These are phyloP conservation scores for Mastigias papua DNA, from an alignment of 30 jellyfish, hydroid and myxozoan genomes.

Conservation along the genomic window DNA sequence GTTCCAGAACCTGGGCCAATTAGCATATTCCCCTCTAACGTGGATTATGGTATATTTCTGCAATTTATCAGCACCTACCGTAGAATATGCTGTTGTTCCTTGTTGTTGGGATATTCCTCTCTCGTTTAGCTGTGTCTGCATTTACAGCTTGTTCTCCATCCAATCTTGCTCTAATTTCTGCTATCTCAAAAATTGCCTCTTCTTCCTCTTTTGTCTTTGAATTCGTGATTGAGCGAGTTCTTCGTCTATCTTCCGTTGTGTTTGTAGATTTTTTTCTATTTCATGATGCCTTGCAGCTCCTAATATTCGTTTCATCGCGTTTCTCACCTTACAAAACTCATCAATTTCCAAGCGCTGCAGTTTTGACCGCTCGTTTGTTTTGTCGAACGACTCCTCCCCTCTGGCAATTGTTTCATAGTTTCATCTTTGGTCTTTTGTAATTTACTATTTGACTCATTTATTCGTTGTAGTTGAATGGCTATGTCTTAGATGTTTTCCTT, in stretches of 20 bases:
- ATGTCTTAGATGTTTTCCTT: too few relatives aligned
- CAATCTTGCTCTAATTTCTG: slow-evolving; percentile 25
- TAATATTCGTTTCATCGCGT: background rate
- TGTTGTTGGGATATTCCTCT: slow-evolving; percentile 24
- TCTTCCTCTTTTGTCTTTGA: slow-evolving; percentile 26
- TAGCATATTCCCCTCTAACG: slow-evolving; percentile 73
- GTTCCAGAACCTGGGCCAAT: slow-evolving; percentile 85
- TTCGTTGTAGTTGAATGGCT: background rate
- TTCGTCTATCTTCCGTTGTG: background rate
- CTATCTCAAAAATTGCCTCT: background rate
- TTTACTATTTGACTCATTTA: background rate
- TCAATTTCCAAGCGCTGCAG: background rate
- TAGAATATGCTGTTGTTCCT: slow-evolving; percentile 64
- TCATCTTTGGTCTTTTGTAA: slow-evolving; percentile 3
- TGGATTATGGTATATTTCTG: slow-evolving; percentile 84
- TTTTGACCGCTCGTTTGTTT: background rate
- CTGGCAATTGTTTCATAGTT: slow-evolving; percentile 11
- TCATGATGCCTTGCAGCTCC: background rate
- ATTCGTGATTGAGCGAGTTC: background rate
- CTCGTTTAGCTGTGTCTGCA: slow-evolving; percentile 38
- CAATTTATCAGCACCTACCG: slow-evolving; percentile 75
- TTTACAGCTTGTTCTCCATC: slow-evolving; percentile 27
- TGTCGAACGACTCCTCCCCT: slow-evolving; percentile 1
- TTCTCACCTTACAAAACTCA: background rate
- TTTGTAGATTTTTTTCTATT: too few relatives aligned